Conservation (phyloP, 1,140 invertebrate genomes). For the Pseudomyrmex concolor region DNA sequence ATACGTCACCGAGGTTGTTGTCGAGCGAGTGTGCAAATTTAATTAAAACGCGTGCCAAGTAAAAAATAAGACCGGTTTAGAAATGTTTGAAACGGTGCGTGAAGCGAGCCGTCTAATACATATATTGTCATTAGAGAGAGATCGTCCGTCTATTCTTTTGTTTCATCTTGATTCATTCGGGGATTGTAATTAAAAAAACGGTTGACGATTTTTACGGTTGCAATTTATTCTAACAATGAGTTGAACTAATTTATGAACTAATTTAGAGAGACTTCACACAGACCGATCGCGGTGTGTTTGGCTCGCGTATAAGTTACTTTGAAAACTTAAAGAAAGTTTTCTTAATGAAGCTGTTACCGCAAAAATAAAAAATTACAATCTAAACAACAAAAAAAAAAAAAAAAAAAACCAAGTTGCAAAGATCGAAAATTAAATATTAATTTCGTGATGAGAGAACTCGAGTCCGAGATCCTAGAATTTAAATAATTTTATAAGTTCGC, state of each 20-base stretch:
- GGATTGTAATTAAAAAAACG: not conserved
- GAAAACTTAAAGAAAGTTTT: not conserved
- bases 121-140: not conserved
- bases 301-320: not conserved
- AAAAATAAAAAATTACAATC: not conserved
- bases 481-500: too few relatives aligned
- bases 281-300: too few relatives aligned
- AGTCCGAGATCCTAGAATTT: too few relatives aligned
- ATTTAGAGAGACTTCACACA: not conserved
- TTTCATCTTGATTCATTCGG: not conserved
- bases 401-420: too few relatives aligned
- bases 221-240: not conserved
- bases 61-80: not conserved
- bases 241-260: too few relatives aligned
- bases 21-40: not conserved
- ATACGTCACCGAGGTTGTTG: too few relatives aligned
- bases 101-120: not conserved
- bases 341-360: too few relatives aligned
- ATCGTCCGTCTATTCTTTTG: conserved; percentile 2
- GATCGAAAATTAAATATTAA: too few relatives aligned
- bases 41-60: not conserved
- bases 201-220: not conserved
- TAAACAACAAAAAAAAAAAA: too few relatives aligned
- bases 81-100: not conserved
- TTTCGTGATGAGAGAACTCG: too few relatives aligned